Evolutionary conservation across 2,113 vertebrate species (phyloP).

Genomic region (Heteronetta atricapilla): DNA sequence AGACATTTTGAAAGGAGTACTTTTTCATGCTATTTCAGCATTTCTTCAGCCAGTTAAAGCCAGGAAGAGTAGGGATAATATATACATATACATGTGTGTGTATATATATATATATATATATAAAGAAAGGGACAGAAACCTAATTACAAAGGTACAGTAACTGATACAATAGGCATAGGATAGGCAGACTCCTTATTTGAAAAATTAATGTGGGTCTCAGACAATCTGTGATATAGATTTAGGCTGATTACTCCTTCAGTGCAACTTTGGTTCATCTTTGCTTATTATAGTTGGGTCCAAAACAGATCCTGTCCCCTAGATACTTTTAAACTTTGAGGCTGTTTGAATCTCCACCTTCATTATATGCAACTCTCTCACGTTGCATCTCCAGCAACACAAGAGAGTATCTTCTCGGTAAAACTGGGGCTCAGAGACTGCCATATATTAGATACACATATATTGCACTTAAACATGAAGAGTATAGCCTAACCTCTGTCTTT

Average conservation of each 20-base stretch:
- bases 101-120: too few species aligned
- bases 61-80: background rate
- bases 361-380: background rate
- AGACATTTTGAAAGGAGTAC: background rate
- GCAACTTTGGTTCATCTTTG: background rate
- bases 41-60: conserved; percentile 31
- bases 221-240: background rate
- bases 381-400: fast-evolving
- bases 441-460: background rate
- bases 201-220: background rate
- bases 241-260: background rate
- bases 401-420: background rate
- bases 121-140: background rate
- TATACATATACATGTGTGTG: too few species aligned
- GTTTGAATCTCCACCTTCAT: background rate
- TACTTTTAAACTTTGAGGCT: background rate
- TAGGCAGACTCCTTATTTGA: background rate
- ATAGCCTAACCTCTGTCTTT: background rate
- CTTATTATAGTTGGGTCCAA: background rate
- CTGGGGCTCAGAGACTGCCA: background rate
- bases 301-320: background rate
- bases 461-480: background rate
- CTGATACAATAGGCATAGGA: background rate
- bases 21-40: background rate
- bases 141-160: background rate